Conservation (phyloP, 2,113 vertebrate species). For the Hystrix cristata region DNA sequence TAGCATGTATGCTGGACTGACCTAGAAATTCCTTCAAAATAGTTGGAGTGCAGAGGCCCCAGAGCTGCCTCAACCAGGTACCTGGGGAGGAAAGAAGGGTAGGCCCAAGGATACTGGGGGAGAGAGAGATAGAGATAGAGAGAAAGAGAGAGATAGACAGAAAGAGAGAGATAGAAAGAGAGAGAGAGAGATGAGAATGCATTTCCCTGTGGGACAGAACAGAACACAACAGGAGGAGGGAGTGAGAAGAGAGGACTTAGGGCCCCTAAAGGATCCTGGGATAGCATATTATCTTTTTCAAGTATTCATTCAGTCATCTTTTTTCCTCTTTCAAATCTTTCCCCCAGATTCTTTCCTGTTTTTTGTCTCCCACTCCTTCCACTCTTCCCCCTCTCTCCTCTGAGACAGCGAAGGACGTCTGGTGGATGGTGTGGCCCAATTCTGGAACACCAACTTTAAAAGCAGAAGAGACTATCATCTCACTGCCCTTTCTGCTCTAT, state of each 20-base stretch:
- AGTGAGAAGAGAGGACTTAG: slow-evolving; percentile 12
- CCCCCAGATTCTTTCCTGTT: slow-evolving; percentile 10
- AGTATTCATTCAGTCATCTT: background rate
- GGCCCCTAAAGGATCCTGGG: background rate
- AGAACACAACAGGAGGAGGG: background rate
- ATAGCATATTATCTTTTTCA: slow-evolving; percentile 38
- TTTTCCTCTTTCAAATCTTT: background rate
- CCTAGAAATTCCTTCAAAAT: slow-evolving; percentile 27
- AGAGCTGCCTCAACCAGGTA: background rate
- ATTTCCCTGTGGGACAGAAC: background rate
- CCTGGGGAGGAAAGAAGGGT: background rate
- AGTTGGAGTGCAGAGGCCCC: slow-evolving; percentile 30
- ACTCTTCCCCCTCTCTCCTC: background rate
- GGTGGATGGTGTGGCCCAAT: background rate
- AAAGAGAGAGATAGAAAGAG: background rate
- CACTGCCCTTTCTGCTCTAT: background rate
- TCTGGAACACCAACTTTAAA: slow-evolving; percentile 63
- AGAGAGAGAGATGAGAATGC: background rate
- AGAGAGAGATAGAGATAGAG: background rate
- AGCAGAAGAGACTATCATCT: background rate
- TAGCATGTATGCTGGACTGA: slow-evolving; percentile 13
- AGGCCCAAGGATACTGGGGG: background rate
- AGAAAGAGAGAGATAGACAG: background rate
- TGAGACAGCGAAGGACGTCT: slow-evolving; percentile 10
- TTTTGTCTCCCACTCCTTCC: background rate